Percentiles rank a stretch among this genome's conserved stretches.
Evolutionary conservation across 2,113 vertebrate genomes (phyloP).

Genomic region (Euleptes europaea): DNA sequence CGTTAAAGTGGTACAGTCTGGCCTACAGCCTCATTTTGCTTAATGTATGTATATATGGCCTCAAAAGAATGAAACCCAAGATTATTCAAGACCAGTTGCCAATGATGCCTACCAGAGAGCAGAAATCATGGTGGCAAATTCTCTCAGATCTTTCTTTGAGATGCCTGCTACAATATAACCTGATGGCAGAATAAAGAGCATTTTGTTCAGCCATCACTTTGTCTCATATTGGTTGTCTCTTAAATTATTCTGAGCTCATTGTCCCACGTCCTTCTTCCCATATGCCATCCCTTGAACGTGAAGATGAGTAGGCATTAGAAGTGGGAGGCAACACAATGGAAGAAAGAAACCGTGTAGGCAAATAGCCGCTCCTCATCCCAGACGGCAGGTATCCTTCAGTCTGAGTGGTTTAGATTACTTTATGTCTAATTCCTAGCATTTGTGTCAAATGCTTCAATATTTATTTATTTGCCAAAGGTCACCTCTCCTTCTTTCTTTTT

Average conservation of each 20-base stretch:
- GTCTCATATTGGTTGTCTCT: constrained; percentile 25
- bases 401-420: constrained; percentile 1
- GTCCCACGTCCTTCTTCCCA: constrained; percentile 58
- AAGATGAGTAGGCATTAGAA: constrained; percentile 61
- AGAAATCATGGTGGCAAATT: not conserved
- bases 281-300: constrained; percentile 67
- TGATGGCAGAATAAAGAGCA: not conserved
- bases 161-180: not conserved
- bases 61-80: not conserved
- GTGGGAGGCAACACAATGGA: constrained; percentile 59
- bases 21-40: too few relatives aligned
- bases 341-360: constrained; percentile 38
- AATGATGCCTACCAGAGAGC: not conserved
- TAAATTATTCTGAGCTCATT: constrained; percentile 33
- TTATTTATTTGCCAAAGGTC: constrained; percentile 12
- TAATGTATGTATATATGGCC: too few relatives aligned
- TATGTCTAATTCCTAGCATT: not conserved
- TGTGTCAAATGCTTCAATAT: not conserved
- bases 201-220: not conserved
- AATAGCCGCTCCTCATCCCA: not conserved
- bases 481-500: constrained; percentile 5
- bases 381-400: constrained; percentile 18
- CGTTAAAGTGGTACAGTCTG: too few relatives aligned
- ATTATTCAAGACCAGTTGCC: not conserved
- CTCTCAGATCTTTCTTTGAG: not conserved